A percentile compares a stretch with the other conserved stretches of the same genome.
phyloP scores from a whole-genome alignment of 2,113 vertebrate species.

The Paratilapia polleni region DNA sequence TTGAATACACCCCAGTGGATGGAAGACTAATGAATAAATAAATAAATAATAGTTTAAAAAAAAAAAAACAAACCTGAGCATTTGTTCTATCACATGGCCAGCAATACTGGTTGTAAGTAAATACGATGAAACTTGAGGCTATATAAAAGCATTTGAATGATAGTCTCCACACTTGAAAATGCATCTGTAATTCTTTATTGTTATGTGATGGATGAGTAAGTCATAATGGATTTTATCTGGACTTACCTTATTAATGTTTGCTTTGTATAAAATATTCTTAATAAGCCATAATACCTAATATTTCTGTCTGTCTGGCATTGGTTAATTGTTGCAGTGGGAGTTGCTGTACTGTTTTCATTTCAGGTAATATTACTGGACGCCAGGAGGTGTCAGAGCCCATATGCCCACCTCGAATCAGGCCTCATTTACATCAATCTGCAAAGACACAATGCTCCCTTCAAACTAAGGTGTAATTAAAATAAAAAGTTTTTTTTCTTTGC shows the following conservation, averaged over 20 bases:
- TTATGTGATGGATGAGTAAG: background rate
- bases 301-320: accelerated
- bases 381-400: background rate
- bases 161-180: background rate
- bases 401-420: background rate
- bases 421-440: slow-evolving; percentile 20
- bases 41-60: too few relatives aligned
- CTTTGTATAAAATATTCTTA: background rate
- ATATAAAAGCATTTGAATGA: background rate
- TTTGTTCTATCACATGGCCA: background rate
- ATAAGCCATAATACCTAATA: background rate
- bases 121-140: background rate
- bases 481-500: background rate
- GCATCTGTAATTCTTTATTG: background rate
- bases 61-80: background rate
- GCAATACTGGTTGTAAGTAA: background rate
- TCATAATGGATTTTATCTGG: too few relatives aligned
- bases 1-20: too few relatives aligned
- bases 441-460: slow-evolving; percentile 1
- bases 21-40: too few relatives aligned
- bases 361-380: slow-evolving; percentile 2
- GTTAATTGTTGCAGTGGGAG: background rate
- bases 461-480: slow-evolving; percentile 26
- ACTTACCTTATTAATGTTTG: background rate
- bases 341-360: background rate